These are phyloP conservation scores for Lycopodina hypogea DNA, from an alignment of 37 sponge, comb jelly and placozoan genomes.

Conservation along the genomic window DNA sequence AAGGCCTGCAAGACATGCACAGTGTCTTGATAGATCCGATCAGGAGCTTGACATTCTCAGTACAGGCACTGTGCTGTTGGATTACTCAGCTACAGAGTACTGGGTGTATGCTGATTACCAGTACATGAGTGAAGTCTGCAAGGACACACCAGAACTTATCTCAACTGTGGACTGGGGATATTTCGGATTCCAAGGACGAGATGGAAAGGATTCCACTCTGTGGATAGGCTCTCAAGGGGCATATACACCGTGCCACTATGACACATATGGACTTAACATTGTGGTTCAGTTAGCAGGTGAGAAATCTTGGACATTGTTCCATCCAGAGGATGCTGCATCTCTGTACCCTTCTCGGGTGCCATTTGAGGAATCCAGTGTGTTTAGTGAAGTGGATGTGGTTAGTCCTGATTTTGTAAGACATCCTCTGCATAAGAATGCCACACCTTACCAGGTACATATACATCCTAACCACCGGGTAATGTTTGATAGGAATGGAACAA, in stretches of 20 bases:
- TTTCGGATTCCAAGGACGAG: constrained; percentile 75
- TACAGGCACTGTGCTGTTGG: constrained; percentile 24
- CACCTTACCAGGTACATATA: constrained; percentile 46
- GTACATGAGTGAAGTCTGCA: constrained; percentile 71
- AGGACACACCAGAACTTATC: constrained; percentile 30
- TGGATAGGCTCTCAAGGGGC: constrained; percentile 91
- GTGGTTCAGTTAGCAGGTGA: constrained; percentile 85
- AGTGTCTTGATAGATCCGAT: too few relatives aligned
- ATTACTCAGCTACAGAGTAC: constrained; percentile 16
- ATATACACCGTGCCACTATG: constrained; percentile 94
- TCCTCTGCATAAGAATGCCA: constrained; percentile 46
- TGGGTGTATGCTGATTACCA: constrained; percentile 91
- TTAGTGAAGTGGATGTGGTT: constrained; percentile 73
- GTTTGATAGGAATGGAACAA: background rate
- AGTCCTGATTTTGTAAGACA: constrained; percentile 57
- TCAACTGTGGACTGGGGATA: constrained; percentile 68
- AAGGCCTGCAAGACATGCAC: background rate
- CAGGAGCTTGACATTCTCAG: background rate
- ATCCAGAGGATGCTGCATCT: constrained; percentile 48
- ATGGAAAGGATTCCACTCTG: constrained; percentile 61
- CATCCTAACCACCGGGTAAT: too few relatives aligned
- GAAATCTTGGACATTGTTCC: constrained; percentile 85
- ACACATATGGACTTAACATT: constrained; percentile 92
- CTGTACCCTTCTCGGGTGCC: constrained; percentile 90
- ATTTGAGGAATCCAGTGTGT: constrained; percentile 94